Evolutionary conservation across 1,140 invertebrate genomes (phyloP), one percentile per base, ranked within the genome.

Genomic region (Bombus confusus): DNA sequence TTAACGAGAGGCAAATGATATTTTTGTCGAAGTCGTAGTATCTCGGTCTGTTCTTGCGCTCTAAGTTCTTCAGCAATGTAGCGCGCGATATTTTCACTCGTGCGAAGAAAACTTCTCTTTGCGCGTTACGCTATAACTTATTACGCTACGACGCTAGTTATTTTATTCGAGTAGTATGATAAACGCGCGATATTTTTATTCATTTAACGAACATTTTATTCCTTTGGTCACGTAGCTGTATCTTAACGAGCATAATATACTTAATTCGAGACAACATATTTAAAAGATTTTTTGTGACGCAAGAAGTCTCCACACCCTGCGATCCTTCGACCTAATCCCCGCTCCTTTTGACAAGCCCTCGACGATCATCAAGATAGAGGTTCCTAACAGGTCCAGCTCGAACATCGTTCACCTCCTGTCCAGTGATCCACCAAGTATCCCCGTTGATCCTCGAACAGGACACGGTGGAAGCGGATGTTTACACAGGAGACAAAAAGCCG

Each of bases 401-500:
- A 34, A 28, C 75, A 62, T 79, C 82, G 18, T 28, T 43, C 81
- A n/a, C 37, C 34, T 15, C 2, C 52, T 22, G 59, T 34, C 43
- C 62, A n/a, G 37, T 39, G 59, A 82, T 82, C 71, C 39, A 41
- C 41, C 18, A 13, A 28, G 73, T 43, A 84, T 84, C 83, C 76
- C 74, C 12, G 83, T 84, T 84, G 76, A 84, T 84, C 83, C 83
- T 52, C 31, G 80, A 73, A 43, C 77, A 80, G 77, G 85, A 86
- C 72, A 39, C 59, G 77, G 72, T 75, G 75, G 85, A 80, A 57
- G 43, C 64, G 71, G 84, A 74, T 86, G 87, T 88, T 88, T 86
- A 88, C 87, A 86, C 77, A 86, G 85, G 87, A 83, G 83, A 86
- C 84, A 86, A 88, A 88, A 88, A 88, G 86, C 87, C 59, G 62